phyloP scores from a whole-genome alignment of 1,140 invertebrate genomes.

The Venturia canescens region DNA sequence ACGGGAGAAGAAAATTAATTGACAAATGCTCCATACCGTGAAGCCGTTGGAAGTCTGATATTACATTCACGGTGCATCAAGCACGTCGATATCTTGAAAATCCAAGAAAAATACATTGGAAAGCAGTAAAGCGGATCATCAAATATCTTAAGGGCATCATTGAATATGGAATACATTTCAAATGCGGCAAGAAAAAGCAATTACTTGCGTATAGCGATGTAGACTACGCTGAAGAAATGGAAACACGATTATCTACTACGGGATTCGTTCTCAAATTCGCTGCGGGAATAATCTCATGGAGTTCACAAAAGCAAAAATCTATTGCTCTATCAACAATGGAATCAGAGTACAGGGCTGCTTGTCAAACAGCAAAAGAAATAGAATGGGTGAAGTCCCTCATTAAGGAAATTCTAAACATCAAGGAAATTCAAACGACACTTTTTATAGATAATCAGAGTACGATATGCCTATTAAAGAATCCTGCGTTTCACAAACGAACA shows the following conservation, averaged over 20 bases:
- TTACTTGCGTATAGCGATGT: constrained; percentile 59
- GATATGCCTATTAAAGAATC: constrained; percentile 51
- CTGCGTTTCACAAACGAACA: constrained; percentile 48
- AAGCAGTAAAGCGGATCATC: constrained; percentile 56
- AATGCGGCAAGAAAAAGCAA: constrained; percentile 44
- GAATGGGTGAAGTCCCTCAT: constrained; percentile 64
- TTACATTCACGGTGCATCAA: constrained; percentile 61
- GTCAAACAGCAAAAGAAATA: constrained; percentile 67
- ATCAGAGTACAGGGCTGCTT: constrained; percentile 72
- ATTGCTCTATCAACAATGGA: constrained; percentile 39
- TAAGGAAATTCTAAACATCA: constrained; percentile 22
- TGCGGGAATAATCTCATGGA: constrained; percentile 60
- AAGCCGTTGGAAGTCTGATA: constrained; percentile 67
- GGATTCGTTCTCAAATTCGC: constrained; percentile 61
- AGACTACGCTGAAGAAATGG: constrained; percentile 62
- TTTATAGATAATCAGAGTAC: constrained; percentile 49
- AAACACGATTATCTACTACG: constrained; percentile 58
- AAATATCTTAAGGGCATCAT: constrained; percentile 54
- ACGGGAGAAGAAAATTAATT: not conserved
- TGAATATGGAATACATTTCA: constrained; percentile 38
- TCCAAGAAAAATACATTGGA: constrained; percentile 53
- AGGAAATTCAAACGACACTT: constrained; percentile 30
- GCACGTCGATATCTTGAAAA: constrained; percentile 55
- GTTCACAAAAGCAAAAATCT: constrained; percentile 52
- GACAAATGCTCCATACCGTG: constrained; percentile 56